phyloP scores from a whole-genome alignment of 2,888 invertebrate genomes.

The Tiliacea citrago region DNA sequence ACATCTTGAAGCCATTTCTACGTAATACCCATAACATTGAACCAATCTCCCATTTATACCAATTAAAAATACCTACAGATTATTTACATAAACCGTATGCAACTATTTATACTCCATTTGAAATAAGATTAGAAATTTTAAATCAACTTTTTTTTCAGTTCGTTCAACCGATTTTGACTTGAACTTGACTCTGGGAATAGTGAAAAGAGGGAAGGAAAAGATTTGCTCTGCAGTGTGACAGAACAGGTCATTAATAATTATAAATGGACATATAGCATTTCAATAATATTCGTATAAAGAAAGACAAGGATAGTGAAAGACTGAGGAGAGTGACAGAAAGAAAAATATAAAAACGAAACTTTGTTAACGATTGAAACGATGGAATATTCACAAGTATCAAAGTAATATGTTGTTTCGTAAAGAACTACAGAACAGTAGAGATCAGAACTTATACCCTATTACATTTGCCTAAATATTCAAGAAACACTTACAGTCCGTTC shows the following conservation, averaged over 20 bases:
- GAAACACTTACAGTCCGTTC: too few relatives aligned
- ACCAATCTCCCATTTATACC: neutral
- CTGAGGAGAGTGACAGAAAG: neutral
- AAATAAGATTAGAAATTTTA: too few relatives aligned
- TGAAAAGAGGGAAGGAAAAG: neutral
- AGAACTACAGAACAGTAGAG: neutral
- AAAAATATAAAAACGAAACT: too few relatives aligned
- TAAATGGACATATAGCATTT: neutral
- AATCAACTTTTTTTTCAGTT: too few relatives aligned
- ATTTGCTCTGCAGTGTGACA: too few relatives aligned
- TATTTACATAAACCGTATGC: neutral
- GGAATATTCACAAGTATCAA: neutral
- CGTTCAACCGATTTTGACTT: too few relatives aligned
- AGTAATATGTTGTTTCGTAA: neutral
- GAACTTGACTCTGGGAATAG: too few relatives aligned
- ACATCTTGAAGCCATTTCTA: too few relatives aligned
- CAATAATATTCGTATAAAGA: neutral
- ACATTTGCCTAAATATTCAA: too few relatives aligned
- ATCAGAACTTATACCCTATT: too few relatives aligned
- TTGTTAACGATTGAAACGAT: neutral
- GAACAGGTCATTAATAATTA: neutral
- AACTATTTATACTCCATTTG: neutral
- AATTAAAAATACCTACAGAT: neutral
- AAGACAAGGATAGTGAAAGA: neutral
- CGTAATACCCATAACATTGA: neutral